Evolutionary conservation across 2,113 vertebrate genomes (phyloP).

Genomic region (Phyllostomus discolor): DNA sequence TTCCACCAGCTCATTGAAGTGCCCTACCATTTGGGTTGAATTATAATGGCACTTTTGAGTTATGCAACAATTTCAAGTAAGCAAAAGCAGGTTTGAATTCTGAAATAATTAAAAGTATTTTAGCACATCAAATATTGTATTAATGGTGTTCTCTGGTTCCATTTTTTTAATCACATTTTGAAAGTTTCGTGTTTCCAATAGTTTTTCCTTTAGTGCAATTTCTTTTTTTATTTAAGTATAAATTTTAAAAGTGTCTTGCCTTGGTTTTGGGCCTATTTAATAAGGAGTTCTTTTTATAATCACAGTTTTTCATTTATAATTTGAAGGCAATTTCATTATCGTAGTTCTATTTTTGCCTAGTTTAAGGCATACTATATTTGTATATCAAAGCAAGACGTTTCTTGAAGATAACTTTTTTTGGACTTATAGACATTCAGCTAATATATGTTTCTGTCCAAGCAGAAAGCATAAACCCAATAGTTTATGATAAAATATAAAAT

Average conservation of each 20-base stretch:
- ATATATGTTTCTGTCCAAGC: constrained; percentile 65
- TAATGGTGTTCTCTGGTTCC: not conserved
- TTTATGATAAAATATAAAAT: not conserved
- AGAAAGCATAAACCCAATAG: constrained; percentile 67
- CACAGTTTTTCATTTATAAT: constrained; percentile 72
- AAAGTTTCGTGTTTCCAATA: not conserved
- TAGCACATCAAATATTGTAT: constrained; percentile 61
- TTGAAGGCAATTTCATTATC: constrained; percentile 64
- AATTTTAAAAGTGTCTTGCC: not conserved
- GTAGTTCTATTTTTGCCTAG: constrained; percentile 64
- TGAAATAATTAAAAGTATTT: constrained; percentile 81
- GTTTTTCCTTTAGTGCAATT: not conserved
- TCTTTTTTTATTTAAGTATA: not conserved
- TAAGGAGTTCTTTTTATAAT: constrained; percentile 68
- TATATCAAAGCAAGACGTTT: constrained; percentile 68
- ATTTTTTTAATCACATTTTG: not conserved
- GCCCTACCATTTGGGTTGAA: constrained; percentile 78
- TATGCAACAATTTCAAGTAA: constrained; percentile 83
- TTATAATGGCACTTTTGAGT: constrained; percentile 78
- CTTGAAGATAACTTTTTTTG: constrained; percentile 75
- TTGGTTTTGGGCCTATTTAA: constrained; percentile 16
- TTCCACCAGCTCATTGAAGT: constrained; percentile 79
- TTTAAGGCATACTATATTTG: constrained; percentile 36
- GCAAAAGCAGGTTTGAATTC: constrained; percentile 82
- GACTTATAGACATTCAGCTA: constrained; percentile 73